Evolutionary conservation across 2,797 vertebrate species (phyloP).

Genomic region (Botia almorhae): DNA sequence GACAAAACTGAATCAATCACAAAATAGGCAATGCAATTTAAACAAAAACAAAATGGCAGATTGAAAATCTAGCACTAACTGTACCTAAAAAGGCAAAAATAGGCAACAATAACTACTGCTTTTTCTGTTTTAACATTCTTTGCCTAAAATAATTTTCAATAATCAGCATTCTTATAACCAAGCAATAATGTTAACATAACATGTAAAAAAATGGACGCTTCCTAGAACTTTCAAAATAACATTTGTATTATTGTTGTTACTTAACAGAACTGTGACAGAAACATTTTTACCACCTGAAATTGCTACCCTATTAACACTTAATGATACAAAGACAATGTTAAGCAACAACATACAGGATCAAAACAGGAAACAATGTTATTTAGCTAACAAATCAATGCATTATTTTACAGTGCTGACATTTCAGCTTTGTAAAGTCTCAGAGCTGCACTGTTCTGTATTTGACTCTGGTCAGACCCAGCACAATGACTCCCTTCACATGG

Average conservation of each 20-base stretch:
- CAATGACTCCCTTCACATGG: constrained; percentile 62
- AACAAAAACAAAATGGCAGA: neutral
- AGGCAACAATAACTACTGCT: neutral
- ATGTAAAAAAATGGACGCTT: too few relatives aligned
- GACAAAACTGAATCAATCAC: constrained; percentile 19
- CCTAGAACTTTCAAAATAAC: too few relatives aligned
- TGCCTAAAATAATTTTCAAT: neutral
- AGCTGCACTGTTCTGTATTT: constrained; percentile 63
- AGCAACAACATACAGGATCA: constrained; percentile 51
- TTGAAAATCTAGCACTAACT: neutral
- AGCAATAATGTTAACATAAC: too few relatives aligned
- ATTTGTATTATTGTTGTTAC: too few relatives aligned
- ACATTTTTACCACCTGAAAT: too few relatives aligned
- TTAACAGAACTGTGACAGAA: too few relatives aligned
- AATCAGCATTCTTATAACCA: neutral
- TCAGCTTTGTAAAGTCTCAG: constrained; percentile 67
- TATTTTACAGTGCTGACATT: constrained; percentile 75
- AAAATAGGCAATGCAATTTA: constrained; percentile 19
- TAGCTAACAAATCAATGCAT: constrained; percentile 62
- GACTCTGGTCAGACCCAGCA: constrained; percentile 46
- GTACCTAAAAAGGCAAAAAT: constrained; percentile 21
- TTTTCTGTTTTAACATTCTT: constrained; percentile 2
- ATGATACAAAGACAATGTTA: constrained; percentile 62
- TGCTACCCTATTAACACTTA: constrained; percentile 10
- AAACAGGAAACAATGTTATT: constrained; percentile 70